phyloP scores from a whole-genome alignment of 92 coral and sea anemone species.

The Umimayanthus kanabou region DNA sequence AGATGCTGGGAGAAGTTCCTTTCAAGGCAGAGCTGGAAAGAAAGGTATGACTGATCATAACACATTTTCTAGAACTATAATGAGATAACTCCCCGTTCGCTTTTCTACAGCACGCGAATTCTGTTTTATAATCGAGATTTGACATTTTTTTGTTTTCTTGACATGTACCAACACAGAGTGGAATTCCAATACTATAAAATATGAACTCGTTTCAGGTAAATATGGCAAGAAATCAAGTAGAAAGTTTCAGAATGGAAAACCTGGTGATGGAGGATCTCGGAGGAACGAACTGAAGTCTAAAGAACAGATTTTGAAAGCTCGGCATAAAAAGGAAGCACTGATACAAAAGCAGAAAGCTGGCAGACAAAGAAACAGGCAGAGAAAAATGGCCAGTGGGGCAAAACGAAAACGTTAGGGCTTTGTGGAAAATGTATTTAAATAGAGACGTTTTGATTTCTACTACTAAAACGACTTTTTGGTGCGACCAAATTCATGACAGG shows the following conservation, averaged over 20 bases:
- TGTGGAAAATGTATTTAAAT: not conserved
- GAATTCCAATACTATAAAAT: not conserved
- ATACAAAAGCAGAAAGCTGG: slow-evolving; percentile 31
- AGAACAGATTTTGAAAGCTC: slow-evolving; percentile 38
- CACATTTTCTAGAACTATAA: not conserved
- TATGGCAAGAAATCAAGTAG: not conserved
- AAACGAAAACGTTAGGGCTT: slow-evolving; percentile 12
- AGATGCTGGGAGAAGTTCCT: not conserved
- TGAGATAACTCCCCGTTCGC: too few relatives aligned
- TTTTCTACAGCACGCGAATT: too few relatives aligned
- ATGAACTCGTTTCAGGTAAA: slow-evolving; percentile 27
- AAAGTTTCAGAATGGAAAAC: slow-evolving; percentile 2
- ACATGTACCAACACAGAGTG: not conserved
- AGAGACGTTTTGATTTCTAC: too few relatives aligned
- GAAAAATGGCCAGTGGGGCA: slow-evolving; percentile 4
- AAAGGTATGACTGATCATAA: not conserved
- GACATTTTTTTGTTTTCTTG: too few relatives aligned
- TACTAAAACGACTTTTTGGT: too few relatives aligned
- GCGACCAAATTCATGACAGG: too few relatives aligned
- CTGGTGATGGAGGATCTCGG: not conserved
- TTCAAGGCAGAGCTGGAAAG: slow-evolving; percentile 20
- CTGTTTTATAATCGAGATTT: too few relatives aligned
- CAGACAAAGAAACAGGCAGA: slow-evolving; percentile 20
- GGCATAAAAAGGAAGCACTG: slow-evolving; percentile 24
- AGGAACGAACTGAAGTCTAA: slow-evolving; percentile 33